Evolutionary conservation across 2,888 invertebrate species (phyloP), one percentile per base, ranked within the genome.

Genomic region (Andrena marginata): DNA sequence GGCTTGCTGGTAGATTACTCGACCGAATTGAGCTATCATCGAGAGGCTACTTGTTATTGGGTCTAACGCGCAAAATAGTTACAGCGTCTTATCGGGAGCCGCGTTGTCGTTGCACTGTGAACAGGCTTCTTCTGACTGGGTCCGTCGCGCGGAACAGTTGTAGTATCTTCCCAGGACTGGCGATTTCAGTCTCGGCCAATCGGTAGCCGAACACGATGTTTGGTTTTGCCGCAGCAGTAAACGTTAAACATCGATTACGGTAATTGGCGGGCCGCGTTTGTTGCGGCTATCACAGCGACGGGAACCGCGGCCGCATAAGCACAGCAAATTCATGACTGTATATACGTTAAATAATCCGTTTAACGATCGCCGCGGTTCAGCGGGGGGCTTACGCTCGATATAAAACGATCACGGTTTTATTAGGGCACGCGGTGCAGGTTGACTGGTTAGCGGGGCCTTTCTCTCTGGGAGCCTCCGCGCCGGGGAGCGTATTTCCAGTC

Each of bases 191-290:
- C 48, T 26, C 35, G 60, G 5, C 54, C 8, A 56, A 56, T 48
- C 60, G 54, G 62, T 56, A 77, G 69, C 72, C 67, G 73, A 63
- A 56, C 64, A 62, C 42, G 65, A 77, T 85, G 65, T 77, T 84
- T 80, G 78, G 83, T 78, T 82, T 88, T 82, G 80, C 81, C 73
- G 62, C 71, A 85, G 82, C 85, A 84, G 89, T 89, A 88, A 89
- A 88, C 89, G 87, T 89, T 89, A 89, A 91, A 89, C 88, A 91
- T 91, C 91, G 92, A 92, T 92, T 92, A 91, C 85, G 85, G 87
- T 91, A 92, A 92, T 91, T 91, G 91, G 91, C 87, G 83, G 77
- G 77, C 77, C 73, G 76, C 86, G 84, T 85, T 80, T 77, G 81
- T 77, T 77, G 81, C 31, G 82, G 88, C 81, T 74, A 87, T 88